phyloP scores from a whole-genome alignment of 2,888 invertebrate genomes.

The Lissocephala sabroskyi region DNA sequence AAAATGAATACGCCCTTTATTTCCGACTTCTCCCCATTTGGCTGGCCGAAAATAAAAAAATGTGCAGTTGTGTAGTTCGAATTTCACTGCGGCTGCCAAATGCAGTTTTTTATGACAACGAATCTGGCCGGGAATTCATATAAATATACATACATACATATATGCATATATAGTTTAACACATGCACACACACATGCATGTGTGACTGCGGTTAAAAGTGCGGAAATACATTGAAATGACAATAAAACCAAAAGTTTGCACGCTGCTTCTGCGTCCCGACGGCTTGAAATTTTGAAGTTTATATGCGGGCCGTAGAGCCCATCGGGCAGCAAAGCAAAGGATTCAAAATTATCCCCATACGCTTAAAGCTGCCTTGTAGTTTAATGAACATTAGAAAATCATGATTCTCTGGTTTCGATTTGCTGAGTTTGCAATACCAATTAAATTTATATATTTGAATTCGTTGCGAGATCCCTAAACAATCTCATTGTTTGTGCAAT shows the following conservation, averaged over 20 bases:
- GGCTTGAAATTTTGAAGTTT: conserved; percentile 53
- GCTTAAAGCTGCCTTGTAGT: too few species aligned
- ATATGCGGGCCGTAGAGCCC: conserved; percentile 42
- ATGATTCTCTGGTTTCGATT: too few species aligned
- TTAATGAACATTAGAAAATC: too few species aligned
- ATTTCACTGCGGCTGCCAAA: conserved; percentile 62
- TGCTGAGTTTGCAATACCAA: too few species aligned
- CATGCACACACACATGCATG: conserved; percentile 16
- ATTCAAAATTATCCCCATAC: too few species aligned
- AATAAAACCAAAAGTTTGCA: conserved; percentile 65
- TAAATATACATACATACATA: not conserved
- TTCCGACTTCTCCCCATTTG: too few species aligned
- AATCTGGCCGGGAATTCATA: conserved; percentile 54
- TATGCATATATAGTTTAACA: not conserved
- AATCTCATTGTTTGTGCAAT: too few species aligned
- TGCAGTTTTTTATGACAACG: conserved; percentile 63
- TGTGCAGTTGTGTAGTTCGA: too few species aligned
- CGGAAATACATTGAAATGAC: conserved; percentile 67
- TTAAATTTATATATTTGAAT: too few species aligned
- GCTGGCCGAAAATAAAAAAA: too few species aligned
- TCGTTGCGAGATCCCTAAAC: too few species aligned
- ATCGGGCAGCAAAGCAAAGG: conserved; percentile 22
- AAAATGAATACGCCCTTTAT: too few species aligned
- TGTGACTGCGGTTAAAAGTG: conserved; percentile 63
- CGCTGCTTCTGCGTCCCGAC: conserved; percentile 30